A percentile compares a stretch with the other conserved stretches of the same genome.
Evolutionary conservation across 2,888 invertebrate species (phyloP).

Genomic region (Steromphala cineraria): DNA sequence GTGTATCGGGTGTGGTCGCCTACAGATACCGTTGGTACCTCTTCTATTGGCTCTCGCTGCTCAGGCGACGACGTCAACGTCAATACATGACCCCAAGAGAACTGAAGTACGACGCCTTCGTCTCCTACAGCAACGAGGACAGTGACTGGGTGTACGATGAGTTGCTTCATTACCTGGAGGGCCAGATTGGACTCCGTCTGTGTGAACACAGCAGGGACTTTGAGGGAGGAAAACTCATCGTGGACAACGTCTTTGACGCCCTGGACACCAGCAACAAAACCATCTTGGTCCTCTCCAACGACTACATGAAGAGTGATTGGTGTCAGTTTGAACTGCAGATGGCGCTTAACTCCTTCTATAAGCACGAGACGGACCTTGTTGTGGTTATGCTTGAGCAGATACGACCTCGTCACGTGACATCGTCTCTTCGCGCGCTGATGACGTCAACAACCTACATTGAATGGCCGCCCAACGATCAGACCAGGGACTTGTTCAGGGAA

Average conservation of each 20-base stretch:
- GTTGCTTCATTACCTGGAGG: neutral
- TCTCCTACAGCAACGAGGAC: neutral
- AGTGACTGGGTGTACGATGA: neutral
- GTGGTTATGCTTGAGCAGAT: neutral
- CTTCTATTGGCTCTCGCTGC: neutral
- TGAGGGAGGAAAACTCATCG: neutral
- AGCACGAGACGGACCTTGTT: neutral
- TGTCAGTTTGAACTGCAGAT: constrained; percentile 7
- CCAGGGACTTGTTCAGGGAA: neutral
- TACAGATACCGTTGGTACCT: constrained; percentile 7
- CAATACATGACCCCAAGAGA: neutral
- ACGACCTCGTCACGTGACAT: neutral
- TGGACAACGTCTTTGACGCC: constrained; percentile 3
- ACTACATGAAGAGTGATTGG: neutral
- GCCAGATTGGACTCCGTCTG: neutral
- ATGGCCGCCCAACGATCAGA: neutral
- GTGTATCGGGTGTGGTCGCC: neutral
- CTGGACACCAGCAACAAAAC: neutral
- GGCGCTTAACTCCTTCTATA: neutral
- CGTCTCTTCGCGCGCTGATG: neutral
- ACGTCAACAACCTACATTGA: constrained; percentile 4
- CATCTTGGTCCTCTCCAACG: neutral
- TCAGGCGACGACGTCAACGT: neutral
- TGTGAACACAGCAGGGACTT: constrained; percentile 5
- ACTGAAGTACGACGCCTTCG: constrained; percentile 13